These are phyloP conservation scores for Thalassarche chlororhynchos DNA, from an alignment of 2,113 vertebrate species.

Conservation along the genomic window DNA sequence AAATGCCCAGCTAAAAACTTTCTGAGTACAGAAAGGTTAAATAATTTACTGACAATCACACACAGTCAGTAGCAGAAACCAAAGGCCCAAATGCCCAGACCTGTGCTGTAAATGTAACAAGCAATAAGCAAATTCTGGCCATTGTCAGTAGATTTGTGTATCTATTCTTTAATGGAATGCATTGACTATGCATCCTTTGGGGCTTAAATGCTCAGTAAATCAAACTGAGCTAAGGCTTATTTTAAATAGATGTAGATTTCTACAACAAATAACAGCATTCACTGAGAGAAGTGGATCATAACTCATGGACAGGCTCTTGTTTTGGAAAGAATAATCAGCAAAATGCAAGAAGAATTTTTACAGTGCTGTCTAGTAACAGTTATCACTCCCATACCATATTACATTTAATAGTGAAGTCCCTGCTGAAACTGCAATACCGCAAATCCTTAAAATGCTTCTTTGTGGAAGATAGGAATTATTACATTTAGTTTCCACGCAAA, in stretches of 20 bases:
- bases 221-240: constrained; percentile 28
- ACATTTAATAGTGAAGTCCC: not conserved
- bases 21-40: not conserved
- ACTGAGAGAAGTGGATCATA: constrained; percentile 29
- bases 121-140: constrained; percentile 14
- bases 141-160: constrained; percentile 33
- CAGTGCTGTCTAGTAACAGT: not conserved
- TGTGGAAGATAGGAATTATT: not conserved
- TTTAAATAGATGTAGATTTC: constrained; percentile 45
- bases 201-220: constrained; percentile 50
- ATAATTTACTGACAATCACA: constrained; percentile 12
- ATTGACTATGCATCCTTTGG: constrained; percentile 16
- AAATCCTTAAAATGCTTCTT: not conserved
- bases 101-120: not conserved
- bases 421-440: not conserved
- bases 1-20: constrained; percentile 11
- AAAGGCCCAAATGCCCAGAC: not conserved
- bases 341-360: constrained; percentile 7
- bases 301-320: not conserved
- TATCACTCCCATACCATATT: not conserved
- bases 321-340: constrained; percentile 47
- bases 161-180: constrained; percentile 24
- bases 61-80: not conserved
- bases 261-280: constrained; percentile 45
- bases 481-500: not conserved